Conservation (phyloP, 2,797 vertebrate genomes). For the Sebastes nivosus region DNA sequence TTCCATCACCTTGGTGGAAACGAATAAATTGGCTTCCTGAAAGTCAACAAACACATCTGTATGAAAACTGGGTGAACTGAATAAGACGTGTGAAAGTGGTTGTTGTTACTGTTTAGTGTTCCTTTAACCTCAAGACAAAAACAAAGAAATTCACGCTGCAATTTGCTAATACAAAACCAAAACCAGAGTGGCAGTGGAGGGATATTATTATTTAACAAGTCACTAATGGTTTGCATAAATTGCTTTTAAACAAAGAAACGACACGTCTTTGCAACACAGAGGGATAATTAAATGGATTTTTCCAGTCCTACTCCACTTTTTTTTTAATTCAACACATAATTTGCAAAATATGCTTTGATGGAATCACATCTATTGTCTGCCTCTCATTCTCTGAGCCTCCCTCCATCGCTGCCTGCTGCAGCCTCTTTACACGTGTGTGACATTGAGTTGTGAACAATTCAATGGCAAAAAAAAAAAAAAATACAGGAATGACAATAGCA, state of each 20-base stretch:
- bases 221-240: not conserved
- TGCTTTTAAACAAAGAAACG: slow-evolving; percentile 5
- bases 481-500: slow-evolving; percentile 12
- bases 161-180: not conserved
- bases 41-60: slow-evolving; percentile 49
- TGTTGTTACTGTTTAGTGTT: slow-evolving; percentile 2
- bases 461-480: not conserved
- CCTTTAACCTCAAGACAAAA: slow-evolving; percentile 36
- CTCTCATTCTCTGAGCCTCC: not conserved
- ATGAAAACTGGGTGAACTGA: slow-evolving; percentile 14
- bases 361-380: slow-evolving; percentile 29
- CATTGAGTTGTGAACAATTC: slow-evolving; percentile 36
- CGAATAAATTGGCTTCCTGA: slow-evolving; percentile 47
- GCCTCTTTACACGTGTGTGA: slow-evolving; percentile 5
- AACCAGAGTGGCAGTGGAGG: not conserved
- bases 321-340: slow-evolving; percentile 6
- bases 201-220: not conserved
- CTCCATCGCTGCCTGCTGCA: not conserved
- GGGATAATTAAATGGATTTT: slow-evolving; percentile 15
- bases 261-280: not conserved
- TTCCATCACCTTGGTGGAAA: slow-evolving; percentile 23
- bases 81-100: not conserved
- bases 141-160: slow-evolving; percentile 3
- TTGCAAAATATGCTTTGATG: slow-evolving; percentile 15
- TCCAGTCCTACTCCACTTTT: not conserved